A percentile compares a stretch with the other conserved stretches of the same genome.
Conservation (phyloP, 2,113 vertebrate genomes). For the Ammodytes marinus region DNA sequence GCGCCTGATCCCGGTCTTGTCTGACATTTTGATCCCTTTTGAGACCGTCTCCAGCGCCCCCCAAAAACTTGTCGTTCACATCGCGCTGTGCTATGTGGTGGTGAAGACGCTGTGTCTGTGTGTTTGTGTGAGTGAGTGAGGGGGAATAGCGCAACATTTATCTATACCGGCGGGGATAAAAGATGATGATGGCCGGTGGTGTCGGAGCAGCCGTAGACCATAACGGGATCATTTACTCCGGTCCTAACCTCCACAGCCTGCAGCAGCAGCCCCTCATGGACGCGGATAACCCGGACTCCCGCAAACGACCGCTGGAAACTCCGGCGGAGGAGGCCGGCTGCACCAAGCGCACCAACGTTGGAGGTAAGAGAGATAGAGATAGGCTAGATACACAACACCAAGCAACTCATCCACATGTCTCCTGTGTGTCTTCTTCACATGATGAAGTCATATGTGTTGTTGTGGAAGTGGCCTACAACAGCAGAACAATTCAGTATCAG, state of each 20-base stretch:
- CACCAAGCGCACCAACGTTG: conserved; percentile 91
- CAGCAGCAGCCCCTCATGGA: conserved; percentile 88
- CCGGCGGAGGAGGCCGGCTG: conserved; percentile 89
- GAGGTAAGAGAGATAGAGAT: conserved; percentile 89
- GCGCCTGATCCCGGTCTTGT: conserved; percentile 49
- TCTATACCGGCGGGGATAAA: conserved; percentile 58
- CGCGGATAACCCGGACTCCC: conserved; percentile 87
- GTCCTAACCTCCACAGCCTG: conserved; percentile 74
- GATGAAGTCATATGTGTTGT: conserved; percentile 12
- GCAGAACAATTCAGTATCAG: neutral
- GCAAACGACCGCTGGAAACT: conserved; percentile 90
- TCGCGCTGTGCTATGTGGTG: conserved; percentile 54
- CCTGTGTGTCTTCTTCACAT: conserved; percentile 7
- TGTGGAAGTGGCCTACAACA: neutral
- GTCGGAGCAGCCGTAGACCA: conserved; percentile 81
- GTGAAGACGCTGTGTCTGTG: conserved; percentile 58
- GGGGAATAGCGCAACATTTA: conserved; percentile 57
- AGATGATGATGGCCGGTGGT: conserved; percentile 85
- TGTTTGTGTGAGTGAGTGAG: conserved; percentile 22
- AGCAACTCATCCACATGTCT: conserved; percentile 18
- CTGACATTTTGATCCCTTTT: conserved; percentile 62
- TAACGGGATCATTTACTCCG: conserved; percentile 81
- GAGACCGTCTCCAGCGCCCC: conserved; percentile 33
- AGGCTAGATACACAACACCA: conserved; percentile 59
- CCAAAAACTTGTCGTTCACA: conserved; percentile 63